Evolutionary conservation across 2,113 vertebrate species (phyloP).

Genomic region (Paedocypris sp.): DNA sequence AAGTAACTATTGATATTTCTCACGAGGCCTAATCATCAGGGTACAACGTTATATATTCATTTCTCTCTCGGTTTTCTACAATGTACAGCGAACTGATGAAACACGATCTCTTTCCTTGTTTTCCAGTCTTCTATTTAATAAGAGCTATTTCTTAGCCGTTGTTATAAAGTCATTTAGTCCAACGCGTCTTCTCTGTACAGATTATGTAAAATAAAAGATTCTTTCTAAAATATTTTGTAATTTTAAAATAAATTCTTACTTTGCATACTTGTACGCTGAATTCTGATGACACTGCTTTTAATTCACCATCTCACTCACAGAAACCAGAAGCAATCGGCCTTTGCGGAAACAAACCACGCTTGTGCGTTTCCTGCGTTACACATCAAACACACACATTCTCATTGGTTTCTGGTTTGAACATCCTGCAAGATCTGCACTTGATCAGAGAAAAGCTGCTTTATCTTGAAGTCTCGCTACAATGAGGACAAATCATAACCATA

Average conservation of each 20-base stretch:
- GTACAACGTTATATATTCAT: conserved; percentile 78
- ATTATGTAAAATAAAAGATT: conserved; percentile 82
- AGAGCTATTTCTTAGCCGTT: conserved; percentile 83
- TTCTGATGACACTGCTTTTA: background rate
- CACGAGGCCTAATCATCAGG: conserved; percentile 88
- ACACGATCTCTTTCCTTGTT: conserved; percentile 57
- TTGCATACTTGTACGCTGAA: conserved; percentile 21
- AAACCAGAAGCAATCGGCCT: no score
- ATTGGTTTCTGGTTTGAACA: no score
- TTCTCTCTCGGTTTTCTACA: conserved; percentile 79
- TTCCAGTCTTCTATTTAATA: conserved; percentile 96
- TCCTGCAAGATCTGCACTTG: no score
- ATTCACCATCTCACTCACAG: no score
- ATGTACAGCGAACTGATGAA: conserved; percentile 76
- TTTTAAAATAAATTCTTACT: conserved; percentile 50
- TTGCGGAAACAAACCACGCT: background rate
- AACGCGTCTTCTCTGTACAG: conserved; percentile 94
- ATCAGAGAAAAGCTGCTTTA: no score
- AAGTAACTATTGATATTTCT: conserved; percentile 61
- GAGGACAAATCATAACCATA: no score
- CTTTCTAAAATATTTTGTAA: conserved; percentile 65
- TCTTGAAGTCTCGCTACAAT: no score
- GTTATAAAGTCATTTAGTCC: conserved; percentile 94
- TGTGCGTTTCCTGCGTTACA: no score
- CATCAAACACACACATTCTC: no score